Evolutionary conservation across 2,113 vertebrate species (phyloP), one percentile per base, ranked within the genome.

Genomic region (Lamprotornis superbus): DNA sequence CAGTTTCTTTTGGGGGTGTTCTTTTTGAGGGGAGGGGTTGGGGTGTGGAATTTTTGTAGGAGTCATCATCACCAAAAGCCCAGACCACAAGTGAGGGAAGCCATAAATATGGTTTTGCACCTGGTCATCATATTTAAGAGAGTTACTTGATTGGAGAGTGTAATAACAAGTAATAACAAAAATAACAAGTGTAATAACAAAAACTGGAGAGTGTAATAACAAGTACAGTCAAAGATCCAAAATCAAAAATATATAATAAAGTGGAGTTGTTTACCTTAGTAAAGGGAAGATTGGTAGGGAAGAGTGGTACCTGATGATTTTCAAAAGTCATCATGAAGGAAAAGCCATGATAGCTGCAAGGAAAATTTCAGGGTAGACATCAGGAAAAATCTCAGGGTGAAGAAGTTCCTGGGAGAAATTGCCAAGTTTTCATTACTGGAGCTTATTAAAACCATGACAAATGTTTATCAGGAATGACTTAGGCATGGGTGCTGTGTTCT

Each of bases 1-100:
- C 49, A 61, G 19, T 12, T 69, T 69, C 40, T 65, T 69, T 61
- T 21, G 18, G 37, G 28, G 4, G 0, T 7, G 3, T 31, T 30
- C 27, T 27, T 46, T 53, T 67, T 37, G 27, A 33, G 9, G 4
- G 1, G 5, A 16, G 6, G 5, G 2, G 10, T 15, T 27, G 11
- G 12, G 3, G 7, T 59, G 22, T 47, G 19, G 19, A 52, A 89
- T 56, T 80, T 77, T 59, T 61, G 31, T n/a, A 56, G 46, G 11
- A 85, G 11, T 11, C 55, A 31, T 40, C 65, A 65, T 35, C 31
- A 56, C 16, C 40, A 77, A 60, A 79, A 73, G 21, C 37, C 50
- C 63, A 56, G 49, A 73, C 33, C 49, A 73, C 23, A 71, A 47
- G 18, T 12, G 24, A 60, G 35, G 20, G 16, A 60, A 23, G 25